Evolutionary conservation across 1,140 invertebrate species (phyloP).

Genomic region (Stegodyphus mimosarum): DNA sequence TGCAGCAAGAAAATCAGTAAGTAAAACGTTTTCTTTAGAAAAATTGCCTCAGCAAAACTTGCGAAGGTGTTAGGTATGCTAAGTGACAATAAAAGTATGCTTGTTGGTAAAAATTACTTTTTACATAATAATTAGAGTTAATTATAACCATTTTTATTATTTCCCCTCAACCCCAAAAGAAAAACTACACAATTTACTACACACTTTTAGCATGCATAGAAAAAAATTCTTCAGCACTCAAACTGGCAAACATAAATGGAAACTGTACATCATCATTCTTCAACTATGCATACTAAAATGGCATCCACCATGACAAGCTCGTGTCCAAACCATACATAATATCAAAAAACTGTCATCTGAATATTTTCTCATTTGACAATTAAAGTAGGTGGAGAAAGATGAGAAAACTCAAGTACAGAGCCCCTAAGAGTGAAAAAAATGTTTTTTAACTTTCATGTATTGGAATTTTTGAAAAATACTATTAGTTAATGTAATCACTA

Average conservation of each 20-base stretch:
- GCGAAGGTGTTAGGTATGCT: neutral
- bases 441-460: too few species aligned
- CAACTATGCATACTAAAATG: too few species aligned
- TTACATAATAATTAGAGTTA: neutral
- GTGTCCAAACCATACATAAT: too few species aligned
- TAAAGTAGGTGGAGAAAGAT: too few species aligned
- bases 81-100: neutral
- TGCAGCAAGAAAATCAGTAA: neutral
- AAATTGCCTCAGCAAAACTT: neutral
- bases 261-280: too few species aligned
- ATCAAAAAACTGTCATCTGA: too few species aligned
- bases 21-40: neutral
- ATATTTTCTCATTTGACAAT: too few species aligned
- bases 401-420: too few species aligned
- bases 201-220: neutral
- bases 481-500: too few species aligned
- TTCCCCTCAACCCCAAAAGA: neutral
- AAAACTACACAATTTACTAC: neutral
- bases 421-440: too few species aligned
- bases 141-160: neutral
- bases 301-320: too few species aligned
- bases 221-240: neutral
- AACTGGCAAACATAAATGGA: neutral
- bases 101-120: neutral
- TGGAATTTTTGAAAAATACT: too few species aligned